Evolutionary conservation across 2,113 vertebrate genomes (phyloP).

Genomic region (Gadus chalcogrammus): DNA sequence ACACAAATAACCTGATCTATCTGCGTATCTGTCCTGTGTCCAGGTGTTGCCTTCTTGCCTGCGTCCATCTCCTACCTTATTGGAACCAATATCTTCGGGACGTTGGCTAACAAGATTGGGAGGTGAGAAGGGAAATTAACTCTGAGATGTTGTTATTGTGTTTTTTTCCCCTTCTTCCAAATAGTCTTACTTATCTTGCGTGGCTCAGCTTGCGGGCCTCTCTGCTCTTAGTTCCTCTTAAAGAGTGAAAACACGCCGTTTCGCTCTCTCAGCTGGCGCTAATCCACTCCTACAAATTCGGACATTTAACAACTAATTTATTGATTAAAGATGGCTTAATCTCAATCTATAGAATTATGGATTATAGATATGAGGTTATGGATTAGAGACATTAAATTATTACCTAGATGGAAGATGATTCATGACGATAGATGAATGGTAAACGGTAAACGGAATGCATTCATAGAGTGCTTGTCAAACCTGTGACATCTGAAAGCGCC

Average conservation of each 20-base stretch:
- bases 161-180: slow-evolving; percentile 26
- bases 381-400: no score
- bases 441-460: no score
- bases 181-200: no score
- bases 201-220: slow-evolving; percentile 23
- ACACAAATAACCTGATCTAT: neutral
- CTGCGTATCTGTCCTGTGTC: slow-evolving; percentile 5
- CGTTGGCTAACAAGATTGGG: slow-evolving; percentile 93
- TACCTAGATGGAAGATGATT: slow-evolving; percentile 6
- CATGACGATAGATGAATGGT: slow-evolving; percentile 38
- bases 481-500: no score
- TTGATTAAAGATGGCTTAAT: no score
- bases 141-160: slow-evolving; percentile 35
- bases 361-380: no score
- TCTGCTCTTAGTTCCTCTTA: slow-evolving; percentile 14
- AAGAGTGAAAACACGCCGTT: no score
- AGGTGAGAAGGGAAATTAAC: slow-evolving; percentile 82
- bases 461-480: no score
- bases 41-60: slow-evolving; percentile 93
- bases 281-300: no score
- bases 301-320: no score
- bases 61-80: slow-evolving; percentile 98
- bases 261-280: no score
- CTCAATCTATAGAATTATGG: slow-evolving; percentile 30
- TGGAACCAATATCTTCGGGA: slow-evolving; percentile 95